Conservation (phyloP, 2,888 invertebrate genomes). For the Callyntrura guangdongensis region DNA sequence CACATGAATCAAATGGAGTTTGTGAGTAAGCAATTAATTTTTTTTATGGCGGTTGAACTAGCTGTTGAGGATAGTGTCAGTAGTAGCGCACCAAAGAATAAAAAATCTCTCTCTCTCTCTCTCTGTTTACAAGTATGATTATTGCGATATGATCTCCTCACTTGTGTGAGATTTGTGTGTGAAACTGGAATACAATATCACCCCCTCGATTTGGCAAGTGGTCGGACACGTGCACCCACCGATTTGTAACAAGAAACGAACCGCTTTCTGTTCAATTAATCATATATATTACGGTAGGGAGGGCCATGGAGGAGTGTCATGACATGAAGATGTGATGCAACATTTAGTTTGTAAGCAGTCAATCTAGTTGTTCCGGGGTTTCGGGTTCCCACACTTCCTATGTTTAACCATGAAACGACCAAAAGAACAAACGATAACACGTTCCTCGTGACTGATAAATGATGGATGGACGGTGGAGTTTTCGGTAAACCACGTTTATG, state of each 20-base stretch:
- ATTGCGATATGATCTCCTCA: slow-evolving; percentile 56
- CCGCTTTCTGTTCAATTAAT: slow-evolving; percentile 68
- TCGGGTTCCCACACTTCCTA: slow-evolving; percentile 67
- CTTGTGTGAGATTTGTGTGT: slow-evolving; percentile 45
- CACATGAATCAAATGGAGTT: not conserved
- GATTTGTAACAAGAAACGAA: slow-evolving; percentile 58
- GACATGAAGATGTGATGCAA: slow-evolving; percentile 56
- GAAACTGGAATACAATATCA: slow-evolving; percentile 64
- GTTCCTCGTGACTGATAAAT: slow-evolving; percentile 57
- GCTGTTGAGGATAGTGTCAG: not conserved
- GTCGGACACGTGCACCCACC: slow-evolving; percentile 71
- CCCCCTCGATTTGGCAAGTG: slow-evolving; percentile 67
- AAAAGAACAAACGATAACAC: slow-evolving; percentile 50
- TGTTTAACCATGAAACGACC: slow-evolving; percentile 50
- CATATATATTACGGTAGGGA: slow-evolving; percentile 48
- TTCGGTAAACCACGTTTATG: too few relatives aligned
- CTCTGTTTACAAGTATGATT: slow-evolving; percentile 68
- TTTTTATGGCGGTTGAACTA: not conserved
- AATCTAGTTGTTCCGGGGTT: slow-evolving; percentile 14
- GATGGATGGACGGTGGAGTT: slow-evolving; percentile 29
- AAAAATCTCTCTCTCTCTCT: slow-evolving; percentile 5
- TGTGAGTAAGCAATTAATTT: not conserved
- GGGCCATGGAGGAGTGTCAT: slow-evolving; percentile 46
- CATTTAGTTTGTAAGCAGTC: slow-evolving; percentile 36
- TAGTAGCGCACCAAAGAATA: not conserved